phyloP scores from a whole-genome alignment of 2,113 vertebrate species.

The Syrrhaptes paradoxus region DNA sequence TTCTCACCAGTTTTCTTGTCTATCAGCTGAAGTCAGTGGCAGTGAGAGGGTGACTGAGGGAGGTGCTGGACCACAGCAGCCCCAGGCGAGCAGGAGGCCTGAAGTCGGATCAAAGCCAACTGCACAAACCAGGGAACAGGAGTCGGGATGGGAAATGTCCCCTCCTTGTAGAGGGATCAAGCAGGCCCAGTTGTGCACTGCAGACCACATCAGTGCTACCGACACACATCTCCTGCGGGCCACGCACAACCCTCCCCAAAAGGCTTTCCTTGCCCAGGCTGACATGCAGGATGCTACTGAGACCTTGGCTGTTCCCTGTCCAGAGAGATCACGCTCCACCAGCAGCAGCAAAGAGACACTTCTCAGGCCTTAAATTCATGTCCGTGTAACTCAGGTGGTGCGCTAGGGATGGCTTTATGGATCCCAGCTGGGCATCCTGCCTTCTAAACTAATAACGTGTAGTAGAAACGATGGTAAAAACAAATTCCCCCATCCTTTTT shows the following conservation, averaged over 20 bases:
- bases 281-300: neutral
- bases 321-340: neutral
- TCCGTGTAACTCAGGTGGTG: neutral
- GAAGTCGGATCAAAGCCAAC: neutral
- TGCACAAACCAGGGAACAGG: rapidly evolving
- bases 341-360: neutral
- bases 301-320: neutral
- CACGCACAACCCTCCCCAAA: neutral
- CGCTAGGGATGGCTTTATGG: neutral
- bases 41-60: neutral
- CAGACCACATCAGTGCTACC: neutral
- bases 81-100: neutral
- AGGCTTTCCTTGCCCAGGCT: neutral
- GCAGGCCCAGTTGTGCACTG: neutral
- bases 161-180: neutral
- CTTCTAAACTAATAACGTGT: neutral
- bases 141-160: neutral
- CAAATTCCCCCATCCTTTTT: neutral
- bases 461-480: neutral
- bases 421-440: neutral
- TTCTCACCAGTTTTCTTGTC: neutral
- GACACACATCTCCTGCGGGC: neutral
- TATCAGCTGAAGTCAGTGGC: neutral
- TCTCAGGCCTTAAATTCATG: neutral
- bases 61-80: neutral